Evolutionary conservation across 2,113 vertebrate genomes (phyloP).

Genomic region (Octodon degus): DNA sequence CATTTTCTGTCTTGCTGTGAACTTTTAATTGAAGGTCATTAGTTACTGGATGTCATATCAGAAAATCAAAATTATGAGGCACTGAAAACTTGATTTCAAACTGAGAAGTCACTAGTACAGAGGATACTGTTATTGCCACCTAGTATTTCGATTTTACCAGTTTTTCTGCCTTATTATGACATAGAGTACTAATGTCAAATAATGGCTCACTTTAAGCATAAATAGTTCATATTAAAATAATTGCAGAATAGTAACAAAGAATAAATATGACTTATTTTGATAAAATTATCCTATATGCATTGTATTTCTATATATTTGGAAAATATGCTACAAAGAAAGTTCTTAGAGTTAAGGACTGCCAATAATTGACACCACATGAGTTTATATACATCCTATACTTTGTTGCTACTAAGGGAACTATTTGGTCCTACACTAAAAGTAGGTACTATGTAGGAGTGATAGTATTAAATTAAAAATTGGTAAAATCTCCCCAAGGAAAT

Average conservation of each 20-base stretch:
- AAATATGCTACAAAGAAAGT: constrained; percentile 1
- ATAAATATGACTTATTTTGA: constrained; percentile 15
- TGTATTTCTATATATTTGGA: not conserved
- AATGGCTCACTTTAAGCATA: not conserved
- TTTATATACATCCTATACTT: not conserved
- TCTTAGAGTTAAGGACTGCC: not conserved
- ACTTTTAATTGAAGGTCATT: not conserved
- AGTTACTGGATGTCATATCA: not conserved
- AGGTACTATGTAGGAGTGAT: not conserved
- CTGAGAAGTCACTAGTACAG: not conserved
- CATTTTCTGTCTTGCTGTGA: not conserved
- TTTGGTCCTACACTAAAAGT: not conserved
- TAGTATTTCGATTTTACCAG: not conserved
- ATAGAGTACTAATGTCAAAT: not conserved
- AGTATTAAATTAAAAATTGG: not conserved
- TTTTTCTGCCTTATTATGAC: not conserved
- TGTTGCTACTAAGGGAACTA: not conserved
- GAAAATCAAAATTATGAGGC: not conserved
- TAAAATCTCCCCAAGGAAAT: not conserved
- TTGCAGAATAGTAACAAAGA: not conserved
- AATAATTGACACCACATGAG: not conserved
- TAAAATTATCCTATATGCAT: not conserved
- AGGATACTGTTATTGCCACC: not conserved
- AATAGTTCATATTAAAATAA: not conserved
- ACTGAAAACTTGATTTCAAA: not conserved